phyloP scores from a whole-genome alignment of 1,140 invertebrate genomes.

The Riptortus pedestris region DNA sequence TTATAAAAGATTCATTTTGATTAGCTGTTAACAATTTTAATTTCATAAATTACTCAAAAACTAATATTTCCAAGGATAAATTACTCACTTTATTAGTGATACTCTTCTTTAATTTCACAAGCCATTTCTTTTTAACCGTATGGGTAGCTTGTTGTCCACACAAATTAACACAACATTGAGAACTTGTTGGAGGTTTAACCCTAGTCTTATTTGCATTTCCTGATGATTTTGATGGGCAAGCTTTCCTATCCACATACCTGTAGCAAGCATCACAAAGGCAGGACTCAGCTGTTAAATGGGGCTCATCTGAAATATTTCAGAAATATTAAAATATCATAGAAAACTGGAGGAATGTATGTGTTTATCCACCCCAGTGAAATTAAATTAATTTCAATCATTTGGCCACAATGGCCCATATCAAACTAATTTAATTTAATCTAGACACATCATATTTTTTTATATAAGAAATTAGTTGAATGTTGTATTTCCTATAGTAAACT shows the following conservation, averaged over 20 bases:
- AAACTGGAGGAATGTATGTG: neutral
- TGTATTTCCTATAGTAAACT: too few relatives aligned
- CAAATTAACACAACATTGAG: conserved; percentile 47
- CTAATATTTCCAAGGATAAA: too few relatives aligned
- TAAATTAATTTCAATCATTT: too few relatives aligned
- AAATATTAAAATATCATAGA: neutral
- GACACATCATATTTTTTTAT: too few relatives aligned
- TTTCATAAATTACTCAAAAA: too few relatives aligned
- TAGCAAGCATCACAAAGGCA: conserved; percentile 77
- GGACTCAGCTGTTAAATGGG: conserved; percentile 64
- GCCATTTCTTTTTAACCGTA: conserved; percentile 63
- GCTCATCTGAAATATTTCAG: conserved; percentile 48
- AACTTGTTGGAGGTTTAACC: conserved; percentile 33
- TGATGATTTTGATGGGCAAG: conserved; percentile 44
- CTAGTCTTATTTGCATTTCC: conserved; percentile 29
- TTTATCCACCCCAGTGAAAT: neutral
- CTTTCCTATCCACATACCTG: conserved; percentile 67
- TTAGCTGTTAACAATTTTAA: too few relatives aligned
- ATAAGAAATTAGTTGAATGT: too few relatives aligned
- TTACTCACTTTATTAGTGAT: conserved; percentile 59
- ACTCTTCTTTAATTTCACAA: conserved; percentile 57
- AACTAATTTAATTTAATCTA: too few relatives aligned
- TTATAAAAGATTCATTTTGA: too few relatives aligned
- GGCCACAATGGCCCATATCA: too few relatives aligned
- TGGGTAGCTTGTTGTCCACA: conserved; percentile 54